These are phyloP conservation scores for Opisthocomus hoazin DNA, from an alignment of 2,113 vertebrate genomes.

Conservation along the genomic window DNA sequence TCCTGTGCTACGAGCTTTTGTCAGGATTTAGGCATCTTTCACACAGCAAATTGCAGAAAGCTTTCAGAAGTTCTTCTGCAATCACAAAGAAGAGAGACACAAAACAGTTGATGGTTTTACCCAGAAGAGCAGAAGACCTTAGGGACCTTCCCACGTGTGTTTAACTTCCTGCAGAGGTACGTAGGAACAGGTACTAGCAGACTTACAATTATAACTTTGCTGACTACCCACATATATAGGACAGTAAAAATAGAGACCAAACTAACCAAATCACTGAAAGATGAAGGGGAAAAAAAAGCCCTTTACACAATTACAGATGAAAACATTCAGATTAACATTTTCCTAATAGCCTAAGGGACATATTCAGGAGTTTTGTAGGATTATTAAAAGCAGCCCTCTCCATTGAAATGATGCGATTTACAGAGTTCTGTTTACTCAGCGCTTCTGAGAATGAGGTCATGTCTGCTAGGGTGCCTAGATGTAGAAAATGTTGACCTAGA, in stretches of 20 bases:
- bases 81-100: neutral
- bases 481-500: neutral
- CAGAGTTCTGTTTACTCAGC: neutral
- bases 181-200: neutral
- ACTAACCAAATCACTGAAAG: neutral
- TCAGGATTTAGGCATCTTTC: neutral
- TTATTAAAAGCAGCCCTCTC: neutral
- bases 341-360: neutral
- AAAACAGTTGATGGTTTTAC: neutral
- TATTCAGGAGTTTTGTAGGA: neutral
- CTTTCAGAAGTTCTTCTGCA: neutral
- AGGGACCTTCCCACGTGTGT: neutral
- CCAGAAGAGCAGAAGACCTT: neutral
- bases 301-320: neutral
- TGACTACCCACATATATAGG: neutral
- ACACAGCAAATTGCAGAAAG: neutral
- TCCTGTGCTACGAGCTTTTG: neutral
- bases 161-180: neutral
- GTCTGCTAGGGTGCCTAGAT: neutral
- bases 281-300: neutral
- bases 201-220: neutral
- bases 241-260: neutral
- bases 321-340: neutral
- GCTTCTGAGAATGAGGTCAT: neutral
- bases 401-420: neutral